Conservation (phyloP, 1,140 invertebrate species). For the Sycophila sp. region DNA sequence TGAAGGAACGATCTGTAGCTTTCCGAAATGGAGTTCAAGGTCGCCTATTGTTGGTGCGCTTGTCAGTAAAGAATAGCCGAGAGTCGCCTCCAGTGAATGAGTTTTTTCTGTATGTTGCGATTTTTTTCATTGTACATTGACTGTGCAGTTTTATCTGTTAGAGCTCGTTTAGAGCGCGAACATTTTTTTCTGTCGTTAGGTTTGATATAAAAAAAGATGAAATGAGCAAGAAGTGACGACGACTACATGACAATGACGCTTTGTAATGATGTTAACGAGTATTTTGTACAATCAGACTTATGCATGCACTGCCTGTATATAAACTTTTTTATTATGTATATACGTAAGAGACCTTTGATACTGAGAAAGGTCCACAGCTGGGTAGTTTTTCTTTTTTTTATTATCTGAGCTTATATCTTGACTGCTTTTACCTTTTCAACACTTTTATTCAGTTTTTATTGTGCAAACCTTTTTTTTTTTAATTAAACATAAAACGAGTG, state of each 20-base stretch:
- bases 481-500: too few species aligned
- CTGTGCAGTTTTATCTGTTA: not conserved
- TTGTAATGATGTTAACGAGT: slow-evolving; percentile 20
- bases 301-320: slow-evolving; percentile 53
- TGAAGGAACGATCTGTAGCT: too few species aligned
- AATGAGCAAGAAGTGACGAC: slow-evolving; percentile 12
- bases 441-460: not conserved
- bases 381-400: slow-evolving; percentile 53
- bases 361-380: slow-evolving; percentile 66
- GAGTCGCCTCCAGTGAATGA: not conserved
- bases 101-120: not conserved
- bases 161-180: slow-evolving; percentile 25
- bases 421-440: not conserved
- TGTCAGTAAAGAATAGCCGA: slow-evolving; percentile 46
- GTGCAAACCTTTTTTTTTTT: too few species aligned
- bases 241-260: slow-evolving; percentile 26
- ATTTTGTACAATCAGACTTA: slow-evolving; percentile 50
- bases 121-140: not conserved
- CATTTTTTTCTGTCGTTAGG: too few species aligned
- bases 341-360: slow-evolving; percentile 65
- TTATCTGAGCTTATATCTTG: slow-evolving; percentile 47
- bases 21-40: too few species aligned
- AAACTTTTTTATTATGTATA: slow-evolving; percentile 41
- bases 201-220: not conserved
- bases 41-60: slow-evolving; percentile 43